Percentiles rank a stretch among this genome's conserved stretches.
Evolutionary conservation across 2,888 invertebrate species (phyloP).

Genomic region (Hoplodrina blanda): DNA sequence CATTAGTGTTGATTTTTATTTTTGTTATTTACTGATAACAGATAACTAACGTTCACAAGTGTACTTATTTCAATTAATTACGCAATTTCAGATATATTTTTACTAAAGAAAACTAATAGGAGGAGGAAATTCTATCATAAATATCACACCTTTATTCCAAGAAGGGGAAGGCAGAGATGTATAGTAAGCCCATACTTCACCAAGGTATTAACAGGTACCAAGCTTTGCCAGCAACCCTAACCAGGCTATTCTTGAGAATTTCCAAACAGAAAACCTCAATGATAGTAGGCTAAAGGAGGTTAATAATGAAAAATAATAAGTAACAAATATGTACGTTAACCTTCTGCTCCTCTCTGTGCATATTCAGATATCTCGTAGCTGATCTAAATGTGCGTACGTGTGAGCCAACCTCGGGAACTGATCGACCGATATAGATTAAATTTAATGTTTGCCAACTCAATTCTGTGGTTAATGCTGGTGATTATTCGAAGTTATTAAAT

Average conservation of each 20-base stretch:
- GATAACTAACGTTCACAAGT: neutral
- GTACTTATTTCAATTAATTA: neutral
- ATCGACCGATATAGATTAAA: constrained; percentile 66
- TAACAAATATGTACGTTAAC: constrained; percentile 5
- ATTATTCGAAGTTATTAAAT: constrained; percentile 52
- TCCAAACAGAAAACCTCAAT: neutral
- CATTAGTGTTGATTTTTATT: neutral
- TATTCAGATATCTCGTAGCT: constrained; percentile 51
- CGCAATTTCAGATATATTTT: neutral
- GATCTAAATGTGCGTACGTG: constrained; percentile 66
- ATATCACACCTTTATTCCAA: too few species aligned
- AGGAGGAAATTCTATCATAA: too few species aligned
- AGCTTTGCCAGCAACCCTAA: too few species aligned
- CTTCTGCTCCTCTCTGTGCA: constrained; percentile 29
- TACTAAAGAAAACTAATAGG: too few species aligned
- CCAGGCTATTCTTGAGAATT: too few species aligned
- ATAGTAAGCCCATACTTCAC: too few species aligned
- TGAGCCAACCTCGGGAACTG: constrained; percentile 63
- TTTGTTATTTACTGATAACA: neutral
- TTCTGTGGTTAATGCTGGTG: constrained; percentile 58
- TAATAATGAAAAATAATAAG: neutral
- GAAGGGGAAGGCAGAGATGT: too few species aligned
- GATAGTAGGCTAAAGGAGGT: neutral
- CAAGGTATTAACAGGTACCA: too few species aligned
- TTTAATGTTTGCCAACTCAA: constrained; percentile 65